Conservation (phyloP, 2,113 vertebrate species). For the Pseudopipra pipra region DNA sequence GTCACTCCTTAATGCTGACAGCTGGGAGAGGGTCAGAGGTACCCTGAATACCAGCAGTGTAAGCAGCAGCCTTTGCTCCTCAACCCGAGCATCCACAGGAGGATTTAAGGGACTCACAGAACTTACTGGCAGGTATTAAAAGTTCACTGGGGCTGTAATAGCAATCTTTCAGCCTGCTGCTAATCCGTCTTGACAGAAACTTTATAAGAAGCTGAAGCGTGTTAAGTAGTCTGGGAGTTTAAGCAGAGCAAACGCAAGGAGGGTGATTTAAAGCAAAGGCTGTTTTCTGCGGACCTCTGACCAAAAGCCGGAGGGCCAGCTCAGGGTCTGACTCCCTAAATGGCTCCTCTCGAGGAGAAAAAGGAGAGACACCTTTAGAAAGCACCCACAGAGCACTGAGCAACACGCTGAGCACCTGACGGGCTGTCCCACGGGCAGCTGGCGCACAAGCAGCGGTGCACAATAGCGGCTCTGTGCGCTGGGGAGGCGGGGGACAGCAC, state of each 20-base stretch:
- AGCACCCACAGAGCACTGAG: neutral
- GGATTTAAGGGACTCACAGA: conserved; percentile 52
- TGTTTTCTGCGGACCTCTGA: neutral
- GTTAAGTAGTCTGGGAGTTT: conserved; percentile 69
- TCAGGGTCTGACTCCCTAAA: neutral
- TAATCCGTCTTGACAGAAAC: conserved; percentile 77
- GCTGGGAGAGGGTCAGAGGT: neutral
- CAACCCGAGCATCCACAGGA: neutral
- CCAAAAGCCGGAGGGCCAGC: neutral
- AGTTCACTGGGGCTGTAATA: conserved; percentile 69
- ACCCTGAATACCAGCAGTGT: neutral
- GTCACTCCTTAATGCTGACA: neutral
- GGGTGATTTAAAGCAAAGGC: neutral
- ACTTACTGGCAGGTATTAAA: conserved; percentile 59
- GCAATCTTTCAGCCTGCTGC: conserved; percentile 72
- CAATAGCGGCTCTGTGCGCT: conserved; percentile 70
- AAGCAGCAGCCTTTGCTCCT: neutral
- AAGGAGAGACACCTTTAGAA: neutral
- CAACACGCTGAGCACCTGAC: neutral
- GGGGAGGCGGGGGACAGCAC: neutral
- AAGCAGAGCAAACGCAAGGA: conserved; percentile 22
- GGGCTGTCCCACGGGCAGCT: neutral
- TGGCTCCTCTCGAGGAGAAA: neutral
- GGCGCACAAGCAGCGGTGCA: conserved; percentile 15
- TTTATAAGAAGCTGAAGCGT: conserved; percentile 63